A percentile compares a stretch with the other conserved stretches of the same genome.
These are phyloP conservation scores for Zosterops lateralis DNA, from an alignment of 2,113 vertebrate species.

Conservation along the genomic window DNA sequence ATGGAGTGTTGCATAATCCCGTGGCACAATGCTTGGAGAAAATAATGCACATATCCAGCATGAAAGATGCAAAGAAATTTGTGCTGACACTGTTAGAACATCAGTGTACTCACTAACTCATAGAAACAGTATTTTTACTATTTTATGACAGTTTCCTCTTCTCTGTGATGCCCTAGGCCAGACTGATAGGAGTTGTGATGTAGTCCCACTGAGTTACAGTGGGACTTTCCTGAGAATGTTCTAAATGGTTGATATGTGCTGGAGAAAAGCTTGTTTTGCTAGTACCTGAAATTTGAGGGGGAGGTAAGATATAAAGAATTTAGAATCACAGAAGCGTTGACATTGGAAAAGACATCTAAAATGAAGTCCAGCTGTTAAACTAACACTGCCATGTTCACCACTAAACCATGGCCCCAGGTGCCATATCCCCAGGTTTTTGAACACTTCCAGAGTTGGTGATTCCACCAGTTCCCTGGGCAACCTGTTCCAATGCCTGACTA, in stretches of 20 bases:
- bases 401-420: not conserved
- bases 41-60: fast-evolving
- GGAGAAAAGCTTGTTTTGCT: not conserved
- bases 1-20: not conserved
- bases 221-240: not conserved
- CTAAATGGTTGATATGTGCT: not conserved
- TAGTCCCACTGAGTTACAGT: no score
- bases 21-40: not conserved
- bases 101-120: not conserved
- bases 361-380: not conserved
- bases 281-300: not conserved
- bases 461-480: not conserved
- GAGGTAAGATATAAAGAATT: not conserved
- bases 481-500: not conserved
- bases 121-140: not conserved
- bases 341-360: not conserved
- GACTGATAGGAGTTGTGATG: not conserved
- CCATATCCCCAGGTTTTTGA: not conserved
- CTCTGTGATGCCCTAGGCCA: not conserved
- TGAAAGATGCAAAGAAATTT: not conserved
- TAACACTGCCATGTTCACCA: not conserved
- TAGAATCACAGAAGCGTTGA: not conserved
- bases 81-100: not conserved
- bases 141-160: not conserved
- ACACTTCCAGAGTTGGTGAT: not conserved